Base-by-base conservation (phyloP, 2,888 invertebrate genomes). In the Baronia brevicornis region DNA sequence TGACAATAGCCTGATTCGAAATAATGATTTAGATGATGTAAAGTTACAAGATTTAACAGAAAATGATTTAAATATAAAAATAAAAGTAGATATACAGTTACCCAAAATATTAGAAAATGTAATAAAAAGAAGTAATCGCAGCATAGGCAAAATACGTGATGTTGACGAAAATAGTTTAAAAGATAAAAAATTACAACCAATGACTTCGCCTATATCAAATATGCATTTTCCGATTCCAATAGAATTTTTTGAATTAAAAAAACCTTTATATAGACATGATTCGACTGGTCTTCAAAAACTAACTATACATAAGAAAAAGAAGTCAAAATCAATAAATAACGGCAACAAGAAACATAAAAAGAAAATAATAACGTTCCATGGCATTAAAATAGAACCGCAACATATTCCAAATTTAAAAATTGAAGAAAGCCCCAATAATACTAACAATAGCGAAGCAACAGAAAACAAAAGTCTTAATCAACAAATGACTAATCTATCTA, bases 241-340 rank as follows among this genome's bases (percentile, higher is more conserved):
- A 43, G 65, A 73, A 29, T 30, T 68, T 27, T 56, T 69, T 11
- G 66, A 61, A 25, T 59, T 54, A 15, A 67, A 60, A 46, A 71
- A 57, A 38, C 26, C 36, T 6, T 19, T 49, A 13, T 53, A 41
- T 15, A 63, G 56, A 36, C 54, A 62, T 17, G 60, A 64, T 23
- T 45, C 59, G 8, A 21, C 47, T 3, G 58, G 68, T 6, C 28
- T 68, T 23, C 70, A 73, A 31, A 78, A 74, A 57, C 57, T 72
- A 41, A 63, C 64, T 19, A 60, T 77, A 11, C 77, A 78, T 36
- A 80, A 77, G 48, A 82, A 75, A 48, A 84, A 77, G 51, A 82
- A 77, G 47, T 42, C 60, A 1, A 66, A 61, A 31, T 23, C 39
- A 7, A 64, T 44, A 31, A 69, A 52, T 41, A 63, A 41, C 35